These are phyloP conservation scores for Pseudomyrmex sp. DNA, from an alignment of 1,140 invertebrate species.

Conservation along the genomic window DNA sequence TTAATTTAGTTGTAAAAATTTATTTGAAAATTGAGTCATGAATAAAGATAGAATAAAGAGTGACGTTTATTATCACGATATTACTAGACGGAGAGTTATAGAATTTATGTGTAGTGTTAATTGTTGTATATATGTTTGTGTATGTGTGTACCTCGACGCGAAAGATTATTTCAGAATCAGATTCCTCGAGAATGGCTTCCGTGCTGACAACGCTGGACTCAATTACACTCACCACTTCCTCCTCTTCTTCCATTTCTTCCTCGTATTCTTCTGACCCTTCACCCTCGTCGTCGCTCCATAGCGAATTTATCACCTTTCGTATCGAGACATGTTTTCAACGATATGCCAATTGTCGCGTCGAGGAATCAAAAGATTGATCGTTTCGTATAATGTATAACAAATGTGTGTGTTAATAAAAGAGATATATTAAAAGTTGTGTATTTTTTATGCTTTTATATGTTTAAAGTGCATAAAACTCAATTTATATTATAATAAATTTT, in stretches of 20 bases:
- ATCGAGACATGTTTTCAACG: conserved; percentile 51
- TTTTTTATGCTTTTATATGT: too few species aligned
- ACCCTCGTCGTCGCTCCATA: conserved; percentile 80
- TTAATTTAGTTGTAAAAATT: not conserved
- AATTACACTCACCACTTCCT: conserved; percentile 81
- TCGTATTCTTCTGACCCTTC: conserved; percentile 77
- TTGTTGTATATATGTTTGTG: conserved; percentile 60
- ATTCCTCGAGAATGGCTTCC: conserved; percentile 76
- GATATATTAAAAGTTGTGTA: too few species aligned
- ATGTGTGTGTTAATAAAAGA: not conserved
- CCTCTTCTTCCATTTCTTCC: conserved; percentile 82
- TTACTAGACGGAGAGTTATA: conserved; percentile 2
- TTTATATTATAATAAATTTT: conserved; percentile 7
- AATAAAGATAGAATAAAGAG: too few species aligned
- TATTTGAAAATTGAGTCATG: not conserved
- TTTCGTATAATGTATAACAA: not conserved
- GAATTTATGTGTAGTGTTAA: conserved; percentile 33
- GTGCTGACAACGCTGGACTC: conserved; percentile 75
- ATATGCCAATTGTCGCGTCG: conserved; percentile 45
- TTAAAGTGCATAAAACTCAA: not conserved
- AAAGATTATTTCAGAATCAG: conserved; percentile 72
- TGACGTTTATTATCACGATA: not conserved
- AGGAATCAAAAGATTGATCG: conserved; percentile 30
- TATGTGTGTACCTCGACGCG: conserved; percentile 77
- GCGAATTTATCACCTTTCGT: conserved; percentile 59